These are phyloP conservation scores for Pelecanoides urinatrix DNA, from an alignment of 2,113 vertebrate genomes.

Conservation along the genomic window DNA sequence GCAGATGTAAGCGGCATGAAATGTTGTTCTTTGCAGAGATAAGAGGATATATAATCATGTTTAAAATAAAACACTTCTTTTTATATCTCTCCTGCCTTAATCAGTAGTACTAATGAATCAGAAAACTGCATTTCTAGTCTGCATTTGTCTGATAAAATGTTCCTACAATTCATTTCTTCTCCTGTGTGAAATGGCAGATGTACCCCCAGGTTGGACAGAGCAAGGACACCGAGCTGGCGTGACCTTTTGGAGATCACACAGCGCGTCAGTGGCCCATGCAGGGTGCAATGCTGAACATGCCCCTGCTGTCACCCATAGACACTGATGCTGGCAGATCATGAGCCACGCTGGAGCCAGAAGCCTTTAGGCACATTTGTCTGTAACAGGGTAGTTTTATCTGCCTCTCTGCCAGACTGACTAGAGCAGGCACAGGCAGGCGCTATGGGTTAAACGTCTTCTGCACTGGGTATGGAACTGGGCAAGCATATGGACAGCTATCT, in stretches of 20 bases:
- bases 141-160: neutral
- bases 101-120: neutral
- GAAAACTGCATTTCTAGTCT: neutral
- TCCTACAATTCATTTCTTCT: neutral
- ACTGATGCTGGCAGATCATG: neutral
- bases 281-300: neutral
- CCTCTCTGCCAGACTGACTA: neutral
- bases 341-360: neutral
- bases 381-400: neutral
- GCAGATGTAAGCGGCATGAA: slow-evolving; percentile 40
- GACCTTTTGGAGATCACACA: neutral
- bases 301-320: neutral
- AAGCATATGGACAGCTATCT: neutral
- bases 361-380: neutral
- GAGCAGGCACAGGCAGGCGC: neutral
- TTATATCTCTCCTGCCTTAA: neutral
- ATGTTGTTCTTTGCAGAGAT: neutral
- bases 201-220: neutral
- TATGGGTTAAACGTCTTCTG: neutral
- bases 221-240: neutral
- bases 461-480: neutral
- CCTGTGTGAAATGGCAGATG: neutral
- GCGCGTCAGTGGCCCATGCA: neutral
- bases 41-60: slow-evolving; percentile 1
- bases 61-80: neutral